A percentile compares a stretch with the other conserved stretches of the same genome.
Conservation (phyloP, 2,888 invertebrate species). For the Rhogogaster chlorosoma region DNA sequence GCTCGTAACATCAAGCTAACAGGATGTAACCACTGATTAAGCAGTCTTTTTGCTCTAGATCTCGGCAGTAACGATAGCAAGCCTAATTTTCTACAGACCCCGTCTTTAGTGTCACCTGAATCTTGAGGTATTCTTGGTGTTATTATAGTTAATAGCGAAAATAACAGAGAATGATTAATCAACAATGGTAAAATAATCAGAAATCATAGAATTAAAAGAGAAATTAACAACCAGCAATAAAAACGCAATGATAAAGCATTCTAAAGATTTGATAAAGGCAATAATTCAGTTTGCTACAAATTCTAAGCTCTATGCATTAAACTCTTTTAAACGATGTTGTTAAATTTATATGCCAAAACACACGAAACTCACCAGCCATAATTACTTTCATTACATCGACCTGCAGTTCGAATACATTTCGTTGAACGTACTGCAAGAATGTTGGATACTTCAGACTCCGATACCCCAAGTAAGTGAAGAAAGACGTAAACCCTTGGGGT, state of each 20-base stretch:
- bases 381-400: conserved; percentile 93
- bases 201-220: conserved; percentile 60
- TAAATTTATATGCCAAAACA: not conserved
- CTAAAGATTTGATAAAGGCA: not conserved
- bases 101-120: conserved; percentile 80
- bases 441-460: conserved; percentile 87
- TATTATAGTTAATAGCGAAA: conserved; percentile 56
- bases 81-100: conserved; percentile 86
- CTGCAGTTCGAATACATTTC: conserved; percentile 92
- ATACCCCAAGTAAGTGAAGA: conserved; percentile 93
- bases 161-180: not conserved
- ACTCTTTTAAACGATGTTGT: conserved; percentile 18
- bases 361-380: conserved; percentile 83
- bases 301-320: conserved; percentile 28
- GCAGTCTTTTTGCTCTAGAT: conserved; percentile 87
- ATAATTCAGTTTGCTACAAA: not conserved
- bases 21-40: conserved; percentile 89
- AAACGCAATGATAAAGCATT: not conserved
- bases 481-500: conserved; percentile 93
- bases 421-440: conserved; percentile 91
- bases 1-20: conserved; percentile 89
- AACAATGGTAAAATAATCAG: not conserved
- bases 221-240: conserved; percentile 39
- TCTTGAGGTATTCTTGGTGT: conserved; percentile 69
- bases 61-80: conserved; percentile 87